Percentiles rank a stretch among this genome's conserved stretches.
These are phyloP conservation scores for Gari tellinella DNA, from an alignment of 2,888 invertebrate species.

Conservation along the genomic window DNA sequence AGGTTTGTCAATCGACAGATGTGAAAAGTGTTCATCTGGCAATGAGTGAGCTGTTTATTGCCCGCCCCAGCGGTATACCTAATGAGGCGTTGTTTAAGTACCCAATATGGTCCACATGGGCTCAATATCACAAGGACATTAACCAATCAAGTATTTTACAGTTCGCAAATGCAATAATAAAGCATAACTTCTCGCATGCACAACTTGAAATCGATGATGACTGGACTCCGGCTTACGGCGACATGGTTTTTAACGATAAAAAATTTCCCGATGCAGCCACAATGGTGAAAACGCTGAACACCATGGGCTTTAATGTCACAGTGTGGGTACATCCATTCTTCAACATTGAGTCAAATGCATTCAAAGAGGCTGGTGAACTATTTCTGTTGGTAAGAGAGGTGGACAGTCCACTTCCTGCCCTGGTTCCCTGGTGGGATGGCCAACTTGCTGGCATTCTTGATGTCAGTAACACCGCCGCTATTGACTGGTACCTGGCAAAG, in stretches of 20 bases:
- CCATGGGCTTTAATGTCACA: constrained; percentile 89
- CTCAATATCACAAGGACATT: constrained; percentile 89
- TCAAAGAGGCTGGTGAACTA: constrained; percentile 90
- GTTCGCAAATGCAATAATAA: constrained; percentile 69
- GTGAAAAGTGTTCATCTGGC: constrained; percentile 66
- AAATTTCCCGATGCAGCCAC: constrained; percentile 90
- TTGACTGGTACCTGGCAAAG: constrained; percentile 90
- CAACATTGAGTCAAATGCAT: constrained; percentile 92
- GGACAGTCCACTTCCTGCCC: constrained; percentile 66
- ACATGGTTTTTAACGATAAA: constrained; percentile 89
- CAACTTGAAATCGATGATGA: constrained; percentile 90
- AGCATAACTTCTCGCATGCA: constrained; percentile 68
- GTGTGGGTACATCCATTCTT: constrained; percentile 88
- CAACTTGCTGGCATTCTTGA: constrained; percentile 91
- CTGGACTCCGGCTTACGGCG: constrained; percentile 95
- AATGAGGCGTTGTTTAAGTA: constrained; percentile 89
- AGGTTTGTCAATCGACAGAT: constrained; percentile 65
- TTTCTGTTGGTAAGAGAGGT: constrained; percentile 85
- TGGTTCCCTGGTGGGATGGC: constrained; percentile 92
- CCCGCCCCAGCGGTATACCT: constrained; percentile 87
- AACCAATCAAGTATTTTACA: constrained; percentile 85
- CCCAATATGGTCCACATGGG: constrained; percentile 97
- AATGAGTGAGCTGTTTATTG: constrained; percentile 87
- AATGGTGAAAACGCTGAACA: constrained; percentile 85
- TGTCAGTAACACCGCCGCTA: constrained; percentile 92